Evolutionary conservation across 2,888 invertebrate genomes (phyloP).

Genomic region (Entomobrya multifasciata): DNA sequence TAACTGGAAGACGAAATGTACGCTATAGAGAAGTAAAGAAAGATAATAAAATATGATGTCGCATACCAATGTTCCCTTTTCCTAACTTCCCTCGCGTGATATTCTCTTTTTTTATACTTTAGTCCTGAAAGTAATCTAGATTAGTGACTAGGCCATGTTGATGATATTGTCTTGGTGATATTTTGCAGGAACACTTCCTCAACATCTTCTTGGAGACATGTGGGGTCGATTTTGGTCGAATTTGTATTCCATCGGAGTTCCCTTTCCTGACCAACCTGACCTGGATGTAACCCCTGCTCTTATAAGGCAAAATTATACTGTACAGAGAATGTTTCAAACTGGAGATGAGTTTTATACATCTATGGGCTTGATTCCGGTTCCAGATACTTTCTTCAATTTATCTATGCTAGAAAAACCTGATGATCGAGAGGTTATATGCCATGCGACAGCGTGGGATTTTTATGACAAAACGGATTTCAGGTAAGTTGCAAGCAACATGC

Average conservation of each 20-base stretch:
- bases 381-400: constrained; percentile 90
- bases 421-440: constrained; percentile 85
- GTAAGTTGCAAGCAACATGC: constrained; percentile 81
- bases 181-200: constrained; percentile 82
- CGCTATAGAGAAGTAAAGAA: not conserved
- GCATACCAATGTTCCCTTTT: constrained; percentile 43
- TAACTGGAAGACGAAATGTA: not conserved
- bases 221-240: constrained; percentile 80
- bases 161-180: constrained; percentile 48
- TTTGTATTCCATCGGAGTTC: constrained; percentile 78
- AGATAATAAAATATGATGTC: constrained; percentile 46
- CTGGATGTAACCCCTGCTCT: constrained; percentile 79
- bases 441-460: constrained; percentile 89
- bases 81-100: not conserved
- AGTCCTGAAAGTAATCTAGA: constrained; percentile 23
- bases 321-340: constrained; percentile 86
- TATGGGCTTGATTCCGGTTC: constrained; percentile 89
- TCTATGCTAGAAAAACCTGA: constrained; percentile 90
- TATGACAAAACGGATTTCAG: constrained; percentile 91
- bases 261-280: constrained; percentile 79
- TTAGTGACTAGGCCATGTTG: constrained; percentile 34
- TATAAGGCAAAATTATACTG: constrained; percentile 76
- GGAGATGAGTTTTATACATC: constrained; percentile 92
- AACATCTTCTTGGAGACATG: constrained; percentile 82
- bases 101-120: not conserved